Evolutionary conservation across 2,113 vertebrate genomes (phyloP), one percentile per base, ranked within the genome.

Genomic region (Semicossyphus pulcher): DNA sequence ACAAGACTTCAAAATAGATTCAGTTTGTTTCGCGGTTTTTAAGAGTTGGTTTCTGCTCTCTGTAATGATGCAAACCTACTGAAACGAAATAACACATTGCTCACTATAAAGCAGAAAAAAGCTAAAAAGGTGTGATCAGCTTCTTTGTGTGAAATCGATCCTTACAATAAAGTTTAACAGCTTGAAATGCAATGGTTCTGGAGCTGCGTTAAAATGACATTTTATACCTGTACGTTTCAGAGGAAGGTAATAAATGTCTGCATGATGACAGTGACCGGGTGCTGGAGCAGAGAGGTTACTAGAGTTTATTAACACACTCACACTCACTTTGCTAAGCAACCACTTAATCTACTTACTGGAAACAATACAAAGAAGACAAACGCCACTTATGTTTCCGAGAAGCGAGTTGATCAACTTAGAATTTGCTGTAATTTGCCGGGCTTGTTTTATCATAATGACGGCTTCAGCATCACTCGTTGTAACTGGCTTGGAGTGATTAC

Each of bases 231-330:
- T n/a, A n/a, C n/a, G n/a, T n/a, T n/a, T n/a, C n/a, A n/a, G n/a
- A n/a, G n/a, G n/a, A n/a, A n/a, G n/a, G n/a, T n/a, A n/a, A n/a
- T n/a, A n/a, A n/a, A n/a, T n/a, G n/a, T n/a, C n/a, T n/a, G n/a
- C n/a, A n/a, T n/a, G n/a, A n/a, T n/a, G 32, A 23, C 3, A 26
- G 41, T 20, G 52, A 60, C 66, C 11, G 4, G 26, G 31, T 36
- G 32, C 21, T 15, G 12, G 25, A 58, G 4, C 36, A 15, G 26
- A 51, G 49, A 62, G 80, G 69, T 78, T 70, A 74, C 53, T 44
- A 0, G 32, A 69, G 70, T 78, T 74, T 28, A 74, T 60, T 41
- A 4, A n/a, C 16, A 48, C n/a, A 14, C 57, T 32, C 54, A 23
- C 10, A 15, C 10, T 10, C 9, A 1, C 51, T 64, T 32, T 10